Conservation (phyloP, 35 echinoderm and acorn worm genomes). For the Apostichopus californicus region DNA sequence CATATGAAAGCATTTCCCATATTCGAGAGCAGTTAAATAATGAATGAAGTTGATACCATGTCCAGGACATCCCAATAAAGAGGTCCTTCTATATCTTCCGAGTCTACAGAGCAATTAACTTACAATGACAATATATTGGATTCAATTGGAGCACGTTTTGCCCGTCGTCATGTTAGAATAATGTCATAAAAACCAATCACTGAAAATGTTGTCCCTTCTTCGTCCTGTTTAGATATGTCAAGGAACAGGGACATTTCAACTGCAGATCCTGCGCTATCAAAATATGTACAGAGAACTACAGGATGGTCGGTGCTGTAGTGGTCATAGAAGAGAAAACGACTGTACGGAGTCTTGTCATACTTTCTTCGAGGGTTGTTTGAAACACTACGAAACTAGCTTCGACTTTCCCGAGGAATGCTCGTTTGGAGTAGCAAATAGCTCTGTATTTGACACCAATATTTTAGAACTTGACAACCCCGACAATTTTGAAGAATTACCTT, state of each 20-base stretch:
- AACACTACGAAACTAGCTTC: slow-evolving; percentile 66
- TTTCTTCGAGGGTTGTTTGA: slow-evolving; percentile 76
- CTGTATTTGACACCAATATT: slow-evolving; percentile 54
- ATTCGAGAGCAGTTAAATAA: too few species aligned
- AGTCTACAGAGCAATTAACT: too few species aligned
- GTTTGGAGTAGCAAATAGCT: slow-evolving; percentile 63
- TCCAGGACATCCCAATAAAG: too few species aligned
- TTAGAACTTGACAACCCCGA: slow-evolving; percentile 23
- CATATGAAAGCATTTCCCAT: too few species aligned
- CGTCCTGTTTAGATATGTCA: slow-evolving; percentile 22
- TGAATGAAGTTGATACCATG: too few species aligned
- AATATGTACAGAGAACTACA: slow-evolving; percentile 65
- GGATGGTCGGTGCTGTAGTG: slow-evolving; percentile 75
- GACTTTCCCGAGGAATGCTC: slow-evolving; percentile 66
- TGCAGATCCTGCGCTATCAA: slow-evolving; percentile 60
- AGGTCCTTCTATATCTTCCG: too few species aligned
- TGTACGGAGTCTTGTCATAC: slow-evolving; percentile 65
- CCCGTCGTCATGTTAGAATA: too few species aligned
- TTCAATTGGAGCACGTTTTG: too few species aligned
- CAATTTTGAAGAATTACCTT: background rate
- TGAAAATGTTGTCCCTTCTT: too few species aligned
- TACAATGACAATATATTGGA: too few species aligned
- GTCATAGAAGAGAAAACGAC: slow-evolving; percentile 39
- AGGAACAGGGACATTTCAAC: slow-evolving; percentile 74
- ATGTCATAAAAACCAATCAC: too few species aligned